Evolutionary conservation across 37 sponge, comb jelly and placozoan species (phyloP), one percentile per base, ranked within the genome.

Genomic region (Petrosia ficiformis): DNA sequence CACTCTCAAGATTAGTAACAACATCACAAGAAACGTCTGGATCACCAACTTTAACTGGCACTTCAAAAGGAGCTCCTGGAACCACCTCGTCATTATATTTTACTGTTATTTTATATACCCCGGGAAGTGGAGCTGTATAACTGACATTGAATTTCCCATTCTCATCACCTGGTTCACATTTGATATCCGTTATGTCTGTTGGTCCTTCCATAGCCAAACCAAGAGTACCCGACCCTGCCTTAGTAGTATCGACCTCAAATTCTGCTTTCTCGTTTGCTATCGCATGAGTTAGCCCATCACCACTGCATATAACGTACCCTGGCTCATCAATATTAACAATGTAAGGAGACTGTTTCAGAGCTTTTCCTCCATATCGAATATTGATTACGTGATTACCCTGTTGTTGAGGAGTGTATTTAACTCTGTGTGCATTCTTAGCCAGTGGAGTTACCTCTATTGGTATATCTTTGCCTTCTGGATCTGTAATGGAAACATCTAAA

Each of bases 21-120:
- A 70, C 57, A 38, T 79, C 82, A 73, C 83, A 87, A 41, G 80
- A 77, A 3, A 87, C 92, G 80, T 92, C 92, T 3, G 92, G 92
- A 35, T 80, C 68, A 1, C 78, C 61, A 28, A 84, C 80, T 2
- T 11, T 0, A 26, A 36, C 34, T 26, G 0, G 6, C 0, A 30
- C 35, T 24, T 16, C 39, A 38, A 22, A 68, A 4, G 70, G 70
- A 10, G 39, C 28, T 0, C 70, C 70, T 28, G 37, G 28, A 30
- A 68, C 40, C 28, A 39, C 39, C 5, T 4, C 22, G 5, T 39
- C 70, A 38, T 36, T 39, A 68, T 11, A 68, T 1, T 26, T 68
- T 4, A 68, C 40, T 39, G 0, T 30, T 30, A 68, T 68, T 0
- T 38, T 39, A 34, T 68, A 68, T 3, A 68, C 16, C 6, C 70